Evolutionary conservation across 1,140 invertebrate species (phyloP).

Genomic region (Rhagoletis pomonella): DNA sequence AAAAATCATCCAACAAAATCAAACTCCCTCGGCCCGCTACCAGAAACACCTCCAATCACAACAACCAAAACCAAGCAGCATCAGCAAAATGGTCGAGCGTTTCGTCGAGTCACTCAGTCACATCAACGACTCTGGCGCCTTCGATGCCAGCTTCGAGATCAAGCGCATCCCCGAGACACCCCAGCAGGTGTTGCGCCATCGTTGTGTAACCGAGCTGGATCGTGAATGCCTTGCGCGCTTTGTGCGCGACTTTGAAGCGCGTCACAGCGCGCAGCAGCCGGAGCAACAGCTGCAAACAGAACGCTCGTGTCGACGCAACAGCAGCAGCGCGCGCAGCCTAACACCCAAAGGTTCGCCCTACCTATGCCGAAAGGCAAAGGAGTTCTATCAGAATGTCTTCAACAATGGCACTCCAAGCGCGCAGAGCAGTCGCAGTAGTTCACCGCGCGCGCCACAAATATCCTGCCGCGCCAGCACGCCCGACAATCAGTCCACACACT

Average conservation of each 20-base stretch:
- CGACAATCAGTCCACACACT: constrained; percentile 57
- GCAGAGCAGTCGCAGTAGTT: constrained; percentile 64
- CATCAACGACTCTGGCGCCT: constrained; percentile 70
- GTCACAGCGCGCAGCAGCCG: constrained; percentile 57
- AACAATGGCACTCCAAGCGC: constrained; percentile 18
- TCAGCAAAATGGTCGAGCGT: constrained; percentile 25
- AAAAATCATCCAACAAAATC: background rate
- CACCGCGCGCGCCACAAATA: constrained; percentile 12
- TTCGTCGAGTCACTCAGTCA: constrained; percentile 69
- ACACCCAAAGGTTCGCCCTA: constrained; percentile 62
- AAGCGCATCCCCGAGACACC: constrained; percentile 64
- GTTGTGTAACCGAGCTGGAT: constrained; percentile 69
- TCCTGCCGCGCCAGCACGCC: constrained; percentile 19
- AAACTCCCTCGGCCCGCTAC: background rate
- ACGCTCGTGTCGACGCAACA: background rate
- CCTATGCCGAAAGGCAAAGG: constrained; percentile 63
- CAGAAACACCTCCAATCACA: background rate
- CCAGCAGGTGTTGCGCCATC: constrained; percentile 59
- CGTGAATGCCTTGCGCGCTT: constrained; percentile 67
- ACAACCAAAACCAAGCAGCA: background rate
- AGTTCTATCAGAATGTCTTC: constrained; percentile 63
- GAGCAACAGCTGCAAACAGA: background rate
- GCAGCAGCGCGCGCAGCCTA: constrained; percentile 51
- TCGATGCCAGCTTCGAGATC: constrained; percentile 72
- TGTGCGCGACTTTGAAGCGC: constrained; percentile 68